phyloP scores from a whole-genome alignment of 2,797 vertebrate genomes.

The Urophycis tenuis region DNA sequence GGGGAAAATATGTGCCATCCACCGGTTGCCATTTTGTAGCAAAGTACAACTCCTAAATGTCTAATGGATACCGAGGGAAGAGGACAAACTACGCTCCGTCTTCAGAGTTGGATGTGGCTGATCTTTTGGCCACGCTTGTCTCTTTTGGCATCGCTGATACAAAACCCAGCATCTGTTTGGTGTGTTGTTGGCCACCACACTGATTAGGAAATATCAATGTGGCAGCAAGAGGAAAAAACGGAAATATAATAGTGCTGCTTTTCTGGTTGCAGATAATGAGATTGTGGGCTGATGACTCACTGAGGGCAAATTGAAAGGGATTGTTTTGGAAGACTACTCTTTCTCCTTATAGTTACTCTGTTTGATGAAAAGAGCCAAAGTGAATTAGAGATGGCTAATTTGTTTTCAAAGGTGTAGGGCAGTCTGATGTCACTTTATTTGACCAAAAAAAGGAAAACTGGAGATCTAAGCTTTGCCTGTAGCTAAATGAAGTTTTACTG shows the following conservation, averaged over 20 bases:
- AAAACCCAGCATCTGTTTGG: slow-evolving; percentile 17
- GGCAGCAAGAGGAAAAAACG: neutral
- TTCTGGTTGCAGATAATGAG: slow-evolving; percentile 27
- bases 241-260: slow-evolving; percentile 7
- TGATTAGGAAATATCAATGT: slow-evolving; percentile 34
- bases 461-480: slow-evolving; percentile 12
- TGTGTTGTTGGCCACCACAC: slow-evolving; percentile 20
- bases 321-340: slow-evolving; percentile 18
- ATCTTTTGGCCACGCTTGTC: slow-evolving; percentile 2
- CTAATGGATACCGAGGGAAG: neutral
- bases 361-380: slow-evolving; percentile 18
- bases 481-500: slow-evolving; percentile 19
- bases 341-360: neutral
- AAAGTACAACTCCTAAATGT: slow-evolving; percentile 5
- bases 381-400: slow-evolving; percentile 21
- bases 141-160: slow-evolving; percentile 16
- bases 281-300: slow-evolving; percentile 25
- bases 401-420: slow-evolving; percentile 14
- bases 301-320: slow-evolving; percentile 18
- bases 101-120: neutral
- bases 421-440: slow-evolving; percentile 30
- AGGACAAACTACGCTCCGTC: neutral
- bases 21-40: slow-evolving; percentile 3
- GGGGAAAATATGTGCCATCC: neutral
- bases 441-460: slow-evolving; percentile 15